Evolutionary conservation across 2,888 invertebrate species (phyloP), one percentile per base, ranked within the genome.

Genomic region (Epinotia ramella): DNA sequence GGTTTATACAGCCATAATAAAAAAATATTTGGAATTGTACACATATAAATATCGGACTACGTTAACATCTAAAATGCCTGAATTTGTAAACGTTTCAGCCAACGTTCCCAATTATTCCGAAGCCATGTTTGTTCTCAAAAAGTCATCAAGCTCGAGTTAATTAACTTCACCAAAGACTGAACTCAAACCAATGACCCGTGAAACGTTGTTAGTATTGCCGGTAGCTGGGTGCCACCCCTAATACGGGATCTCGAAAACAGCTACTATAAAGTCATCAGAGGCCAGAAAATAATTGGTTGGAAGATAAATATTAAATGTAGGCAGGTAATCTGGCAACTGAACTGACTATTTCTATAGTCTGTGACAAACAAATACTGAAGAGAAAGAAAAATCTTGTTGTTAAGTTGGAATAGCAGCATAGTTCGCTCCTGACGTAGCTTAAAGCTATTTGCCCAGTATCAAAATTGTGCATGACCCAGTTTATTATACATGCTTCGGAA

Each of bases 141-240:
- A 70, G 75, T 70, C 75, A 75, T 75, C 70, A 70, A 66, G 57
- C 33, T 49, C 56, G 46, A 64, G 53, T 65, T 75, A 70, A 75
- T 75, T 75, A 70, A 65, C 70, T 59, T 56, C n/a, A 40, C 57
- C 65, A 28, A 59, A 69, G 64, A 75, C 64, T 70, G 24, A 56
- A 16, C 75, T 70, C 70, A 53, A 75, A 70, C 70, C 75, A 71
- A 71, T 75, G 75, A 75, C 53, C 75, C 70, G 72, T 65, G 57
- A 71, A 18, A 66, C 65, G 59, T 65, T 74, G 70, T 75, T 67
- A 67, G 62, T 60, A 53, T 44, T 49, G 60, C 18, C 9, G 60
- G 46, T 18, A 12, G 70, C 49, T 9, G 59, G 24, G 53, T 33
- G 6, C 28, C 4, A 24, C 64, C 72, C 46, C 28, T 46, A 59